Evolutionary conservation across 2,113 vertebrate genomes (phyloP).

Genomic region (Oenanthe melanoleuca): DNA sequence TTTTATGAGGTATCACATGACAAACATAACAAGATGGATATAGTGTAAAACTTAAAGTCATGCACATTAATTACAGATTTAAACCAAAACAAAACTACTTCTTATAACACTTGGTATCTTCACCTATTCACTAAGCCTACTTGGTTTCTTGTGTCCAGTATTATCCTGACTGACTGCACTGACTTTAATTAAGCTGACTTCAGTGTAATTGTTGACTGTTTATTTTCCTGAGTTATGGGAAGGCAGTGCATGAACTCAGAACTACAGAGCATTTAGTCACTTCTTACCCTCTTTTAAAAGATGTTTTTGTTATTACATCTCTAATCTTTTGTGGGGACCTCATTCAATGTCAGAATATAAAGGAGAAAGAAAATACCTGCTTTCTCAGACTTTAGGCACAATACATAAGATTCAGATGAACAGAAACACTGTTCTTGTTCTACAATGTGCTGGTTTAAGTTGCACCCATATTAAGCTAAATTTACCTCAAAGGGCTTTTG

Average conservation of each 20-base stretch:
- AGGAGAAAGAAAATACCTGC: neutral
- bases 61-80: neutral
- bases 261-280: neutral
- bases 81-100: neutral
- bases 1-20: neutral
- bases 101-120: neutral
- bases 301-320: neutral
- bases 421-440: neutral
- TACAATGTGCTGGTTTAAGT: neutral
- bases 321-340: neutral
- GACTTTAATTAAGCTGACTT: neutral
- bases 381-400: neutral
- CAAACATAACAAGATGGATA: neutral
- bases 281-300: neutral
- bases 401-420: neutral
- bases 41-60: neutral
- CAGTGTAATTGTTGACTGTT: neutral
- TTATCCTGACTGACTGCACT: neutral
- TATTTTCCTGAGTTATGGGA: neutral
- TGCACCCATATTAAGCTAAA: neutral
- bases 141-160: neutral
- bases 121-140: neutral
- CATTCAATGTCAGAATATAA: neutral
- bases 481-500: neutral
- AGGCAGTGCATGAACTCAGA: neutral